Conservation (phyloP, 2,888 invertebrate species). For the Gymnocheta viridis region DNA sequence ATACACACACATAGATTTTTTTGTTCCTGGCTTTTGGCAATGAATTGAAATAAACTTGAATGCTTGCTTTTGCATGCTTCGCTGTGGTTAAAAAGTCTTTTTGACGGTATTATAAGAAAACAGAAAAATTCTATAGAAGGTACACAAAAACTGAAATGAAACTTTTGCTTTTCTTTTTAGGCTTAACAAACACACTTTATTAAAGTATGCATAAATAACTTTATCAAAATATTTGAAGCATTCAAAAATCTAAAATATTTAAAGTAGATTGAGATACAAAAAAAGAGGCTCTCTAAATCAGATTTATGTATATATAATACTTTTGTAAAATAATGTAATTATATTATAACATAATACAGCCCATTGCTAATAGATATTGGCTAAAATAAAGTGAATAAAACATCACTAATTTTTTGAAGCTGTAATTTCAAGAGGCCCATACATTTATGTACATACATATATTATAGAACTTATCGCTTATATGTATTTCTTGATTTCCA, state of each 20-base stretch:
- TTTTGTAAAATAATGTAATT: too few relatives aligned
- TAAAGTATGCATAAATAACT: conserved; percentile 7
- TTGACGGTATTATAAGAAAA: conserved; percentile 36
- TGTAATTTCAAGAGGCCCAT: too few relatives aligned
- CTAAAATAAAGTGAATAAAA: too few relatives aligned
- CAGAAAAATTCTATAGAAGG: conserved; percentile 18
- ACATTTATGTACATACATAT: too few relatives aligned
- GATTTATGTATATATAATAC: background rate
- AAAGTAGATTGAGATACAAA: background rate
- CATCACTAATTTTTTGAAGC: too few relatives aligned
- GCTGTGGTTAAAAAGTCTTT: conserved; percentile 44
- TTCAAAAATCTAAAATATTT: background rate
- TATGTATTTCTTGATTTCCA: too few relatives aligned
- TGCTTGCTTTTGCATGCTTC: conserved; percentile 52
- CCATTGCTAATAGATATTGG: too few relatives aligned
- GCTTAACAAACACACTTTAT: conserved; percentile 4
- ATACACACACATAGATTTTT: background rate
- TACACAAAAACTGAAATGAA: conserved; percentile 8
- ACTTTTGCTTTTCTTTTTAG: conserved; percentile 23
- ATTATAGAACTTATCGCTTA: too few relatives aligned
- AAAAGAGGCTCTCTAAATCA: background rate
- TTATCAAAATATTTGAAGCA: background rate
- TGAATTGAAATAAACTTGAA: conserved; percentile 68
- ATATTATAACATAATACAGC: too few relatives aligned
- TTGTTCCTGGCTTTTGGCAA: conserved; percentile 62